These are phyloP conservation scores for Sander vitreus DNA, from an alignment of 2,113 vertebrate genomes.

Conservation along the genomic window DNA sequence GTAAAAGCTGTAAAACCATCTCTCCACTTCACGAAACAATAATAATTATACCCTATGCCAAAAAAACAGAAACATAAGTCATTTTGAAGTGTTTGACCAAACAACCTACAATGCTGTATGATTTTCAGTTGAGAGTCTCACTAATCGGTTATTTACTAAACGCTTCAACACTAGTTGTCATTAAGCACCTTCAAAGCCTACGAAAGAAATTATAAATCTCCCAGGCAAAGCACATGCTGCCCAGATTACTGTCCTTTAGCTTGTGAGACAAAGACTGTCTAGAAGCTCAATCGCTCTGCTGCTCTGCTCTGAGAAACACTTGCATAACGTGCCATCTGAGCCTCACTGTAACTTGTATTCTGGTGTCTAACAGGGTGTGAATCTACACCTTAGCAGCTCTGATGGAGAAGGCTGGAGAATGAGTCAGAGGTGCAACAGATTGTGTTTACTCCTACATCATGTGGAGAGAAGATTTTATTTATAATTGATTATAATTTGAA, in stretches of 20 bases:
- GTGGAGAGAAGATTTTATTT: conserved; percentile 29
- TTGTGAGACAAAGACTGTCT: conserved; percentile 7
- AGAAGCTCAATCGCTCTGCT: neutral
- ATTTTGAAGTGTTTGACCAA: neutral
- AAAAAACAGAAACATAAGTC: neutral
- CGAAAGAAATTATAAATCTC: neutral
- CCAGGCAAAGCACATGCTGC: conserved; percentile 6
- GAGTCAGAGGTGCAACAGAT: conserved; percentile 63
- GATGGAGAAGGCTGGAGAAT: conserved; percentile 47
- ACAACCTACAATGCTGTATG: neutral
- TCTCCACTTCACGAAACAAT: neutral
- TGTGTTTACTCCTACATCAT: conserved; percentile 66
- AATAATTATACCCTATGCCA: neutral
- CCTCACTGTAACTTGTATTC: conserved; percentile 31
- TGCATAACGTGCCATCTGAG: conserved; percentile 60
- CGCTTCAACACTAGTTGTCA: neutral
- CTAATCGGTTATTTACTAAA: neutral
- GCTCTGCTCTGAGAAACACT: conserved; percentile 28
- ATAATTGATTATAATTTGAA: neutral
- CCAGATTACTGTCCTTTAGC: conserved; percentile 2
- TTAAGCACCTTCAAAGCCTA: too few species aligned
- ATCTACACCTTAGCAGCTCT: conserved; percentile 40
- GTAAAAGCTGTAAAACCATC: neutral
- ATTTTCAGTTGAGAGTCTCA: neutral
- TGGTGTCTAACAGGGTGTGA: conserved; percentile 53